Conservation (phyloP, 2,113 vertebrate species). For the Rousettus leschenaultii region DNA sequence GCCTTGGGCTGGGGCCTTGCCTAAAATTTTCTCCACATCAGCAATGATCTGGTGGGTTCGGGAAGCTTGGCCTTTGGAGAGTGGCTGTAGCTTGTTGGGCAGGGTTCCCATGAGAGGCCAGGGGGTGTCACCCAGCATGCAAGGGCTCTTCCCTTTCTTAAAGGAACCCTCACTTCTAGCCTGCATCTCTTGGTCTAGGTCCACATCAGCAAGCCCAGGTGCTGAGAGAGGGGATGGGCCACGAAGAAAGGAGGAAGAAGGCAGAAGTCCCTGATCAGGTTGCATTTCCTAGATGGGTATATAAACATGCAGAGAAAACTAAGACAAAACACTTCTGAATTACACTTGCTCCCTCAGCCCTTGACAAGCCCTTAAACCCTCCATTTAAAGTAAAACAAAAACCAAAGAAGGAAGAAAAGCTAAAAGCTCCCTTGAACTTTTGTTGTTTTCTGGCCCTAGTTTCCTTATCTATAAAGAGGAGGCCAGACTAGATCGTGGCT, state of each 20-base stretch:
- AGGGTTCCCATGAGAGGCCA: not conserved
- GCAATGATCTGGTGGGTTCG: slow-evolving; percentile 53
- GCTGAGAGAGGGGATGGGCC: slow-evolving; percentile 26
- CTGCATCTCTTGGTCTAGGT: slow-evolving; percentile 65
- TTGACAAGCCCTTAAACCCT: not conserved
- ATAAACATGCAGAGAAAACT: slow-evolving; percentile 65
- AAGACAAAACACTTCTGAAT: not conserved
- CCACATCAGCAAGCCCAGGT: slow-evolving; percentile 52
- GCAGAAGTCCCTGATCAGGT: slow-evolving; percentile 72
- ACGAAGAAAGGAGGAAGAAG: slow-evolving; percentile 49
- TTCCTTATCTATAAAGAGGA: not conserved
- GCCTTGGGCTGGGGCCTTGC: not conserved
- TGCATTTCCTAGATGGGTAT: slow-evolving; percentile 69
- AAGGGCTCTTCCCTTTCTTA: slow-evolving; percentile 41
- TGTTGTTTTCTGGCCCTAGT: not conserved
- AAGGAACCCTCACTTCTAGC: slow-evolving; percentile 58
- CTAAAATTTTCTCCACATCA: slow-evolving; percentile 61
- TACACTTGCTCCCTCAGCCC: not conserved
- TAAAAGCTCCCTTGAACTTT: not conserved
- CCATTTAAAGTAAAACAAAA: slow-evolving; percentile 19
- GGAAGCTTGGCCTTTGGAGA: slow-evolving; percentile 54
- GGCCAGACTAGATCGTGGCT: not conserved
- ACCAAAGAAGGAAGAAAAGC: not conserved
- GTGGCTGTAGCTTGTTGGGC: slow-evolving; percentile 58
- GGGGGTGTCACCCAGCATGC: not conserved